These are phyloP conservation scores for Pocillopora meandrina DNA, from an alignment of 92 coral and sea anemone genomes.

Conservation along the genomic window DNA sequence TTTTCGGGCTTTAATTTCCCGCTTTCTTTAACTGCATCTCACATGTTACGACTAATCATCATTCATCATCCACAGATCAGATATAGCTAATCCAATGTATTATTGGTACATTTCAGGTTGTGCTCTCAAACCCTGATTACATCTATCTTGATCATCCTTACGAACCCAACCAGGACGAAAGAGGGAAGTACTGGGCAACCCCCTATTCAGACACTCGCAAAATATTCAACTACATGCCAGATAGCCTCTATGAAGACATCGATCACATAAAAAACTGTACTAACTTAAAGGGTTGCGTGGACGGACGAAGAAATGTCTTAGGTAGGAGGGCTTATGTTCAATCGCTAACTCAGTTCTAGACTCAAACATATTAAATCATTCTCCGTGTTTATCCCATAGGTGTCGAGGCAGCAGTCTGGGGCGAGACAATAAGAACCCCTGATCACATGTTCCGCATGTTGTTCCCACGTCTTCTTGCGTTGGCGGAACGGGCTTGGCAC, in stretches of 20 bases:
- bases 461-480: constrained; percentile 81
- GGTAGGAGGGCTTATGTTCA: constrained; percentile 26
- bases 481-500: constrained; percentile 93
- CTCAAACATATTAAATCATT: neutral
- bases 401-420: constrained; percentile 80
- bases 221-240: constrained; percentile 74
- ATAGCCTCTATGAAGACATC: constrained; percentile 57
- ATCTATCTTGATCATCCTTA: constrained; percentile 88
- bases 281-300: constrained; percentile 12
- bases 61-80: too few relatives aligned
- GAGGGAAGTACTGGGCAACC: constrained; percentile 91
- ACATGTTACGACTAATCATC: too few relatives aligned
- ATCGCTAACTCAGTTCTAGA: neutral
- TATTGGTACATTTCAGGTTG: constrained; percentile 40
- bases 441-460: constrained; percentile 79
- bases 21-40: too few relatives aligned
- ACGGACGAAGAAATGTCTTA: constrained; percentile 36
- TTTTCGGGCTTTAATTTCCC: neutral
- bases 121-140: constrained; percentile 78
- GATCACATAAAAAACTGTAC: constrained; percentile 36
- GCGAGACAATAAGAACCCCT: constrained; percentile 84
- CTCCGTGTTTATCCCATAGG: constrained; percentile 23
- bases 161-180: constrained; percentile 81
- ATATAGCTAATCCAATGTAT: too few relatives aligned
- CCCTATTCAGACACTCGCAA: constrained; percentile 66